phyloP scores from a whole-genome alignment of 2,888 invertebrate species.

The Mayetiola destructor region DNA sequence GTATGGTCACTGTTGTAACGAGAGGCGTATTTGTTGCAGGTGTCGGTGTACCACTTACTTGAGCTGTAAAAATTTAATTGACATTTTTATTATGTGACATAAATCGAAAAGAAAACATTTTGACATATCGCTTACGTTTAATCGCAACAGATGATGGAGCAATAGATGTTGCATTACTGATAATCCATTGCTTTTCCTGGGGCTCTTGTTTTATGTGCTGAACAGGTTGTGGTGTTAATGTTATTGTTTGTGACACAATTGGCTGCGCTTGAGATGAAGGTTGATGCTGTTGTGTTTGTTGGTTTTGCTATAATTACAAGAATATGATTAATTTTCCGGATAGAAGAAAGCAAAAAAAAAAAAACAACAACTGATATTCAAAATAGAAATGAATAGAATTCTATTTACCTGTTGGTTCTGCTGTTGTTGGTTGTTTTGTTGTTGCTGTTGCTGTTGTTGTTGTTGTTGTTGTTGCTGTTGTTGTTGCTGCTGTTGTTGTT shows the following conservation, averaged over 20 bases:
- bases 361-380: no score
- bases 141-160: no score
- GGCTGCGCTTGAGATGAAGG: slow-evolving; percentile 16
- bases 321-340: slow-evolving; percentile 21
- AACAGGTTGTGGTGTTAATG: slow-evolving; percentile 17
- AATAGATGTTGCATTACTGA: background rate
- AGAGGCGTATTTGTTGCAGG: slow-evolving; percentile 14
- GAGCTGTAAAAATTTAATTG: no score
- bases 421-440: slow-evolving; percentile 21
- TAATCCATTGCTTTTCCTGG: slow-evolving; percentile 14
- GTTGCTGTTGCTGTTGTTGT: slow-evolving; percentile 22
- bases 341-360: slow-evolving; percentile 24
- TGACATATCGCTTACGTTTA: no score
- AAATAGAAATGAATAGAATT: no score
- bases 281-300: slow-evolving; percentile 20
- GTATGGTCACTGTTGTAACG: background rate
- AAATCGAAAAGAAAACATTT: no score
- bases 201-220: slow-evolving; percentile 16
- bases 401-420: slow-evolving; percentile 31
- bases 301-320: slow-evolving; percentile 22
- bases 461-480: slow-evolving; percentile 21
- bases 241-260: slow-evolving; percentile 17
- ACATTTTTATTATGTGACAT: no score
- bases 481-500: slow-evolving; percentile 21
- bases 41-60: no score